Evolutionary conservation across 2,888 invertebrate genomes (phyloP).

Genomic region (Macrosoma leucophasiata): DNA sequence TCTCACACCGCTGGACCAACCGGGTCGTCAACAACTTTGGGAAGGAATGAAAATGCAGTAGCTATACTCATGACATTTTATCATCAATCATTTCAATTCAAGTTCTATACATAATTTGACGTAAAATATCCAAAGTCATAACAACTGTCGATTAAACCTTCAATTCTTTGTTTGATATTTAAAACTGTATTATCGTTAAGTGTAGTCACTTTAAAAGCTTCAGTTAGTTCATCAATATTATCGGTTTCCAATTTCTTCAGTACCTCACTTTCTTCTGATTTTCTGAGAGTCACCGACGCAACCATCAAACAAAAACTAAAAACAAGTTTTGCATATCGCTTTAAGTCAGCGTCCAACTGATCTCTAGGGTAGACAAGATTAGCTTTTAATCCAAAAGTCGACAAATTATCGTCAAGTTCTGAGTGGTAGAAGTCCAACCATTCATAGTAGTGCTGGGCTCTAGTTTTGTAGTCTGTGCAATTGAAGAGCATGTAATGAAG

Average conservation of each 20-base stretch:
- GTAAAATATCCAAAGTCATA: slow-evolving; percentile 23
- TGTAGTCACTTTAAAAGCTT: no score
- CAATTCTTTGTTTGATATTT: slow-evolving; percentile 23
- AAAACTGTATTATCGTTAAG: no score
- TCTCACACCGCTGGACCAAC: no score
- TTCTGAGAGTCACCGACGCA: slow-evolving; percentile 24
- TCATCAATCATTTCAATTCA: no score
- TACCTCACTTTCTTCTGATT: slow-evolving; percentile 27
- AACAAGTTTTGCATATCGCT: slow-evolving; percentile 27
- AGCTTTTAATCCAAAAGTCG: slow-evolving; percentile 28
- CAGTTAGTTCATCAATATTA: slow-evolving; percentile 6
- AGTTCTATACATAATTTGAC: no score
- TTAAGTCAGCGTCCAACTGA: slow-evolving; percentile 32
- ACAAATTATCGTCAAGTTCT: slow-evolving; percentile 29
- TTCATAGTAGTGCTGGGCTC: slow-evolving; percentile 27
- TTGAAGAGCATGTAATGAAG: slow-evolving; percentile 33
- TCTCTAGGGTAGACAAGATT: slow-evolving; percentile 30
- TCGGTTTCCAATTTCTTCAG: slow-evolving; percentile 15
- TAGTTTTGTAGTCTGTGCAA: slow-evolving; percentile 34
- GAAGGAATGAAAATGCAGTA: no score
- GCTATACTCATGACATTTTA: no score
- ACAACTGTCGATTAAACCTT: slow-evolving; percentile 25
- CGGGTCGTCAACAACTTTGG: no score
- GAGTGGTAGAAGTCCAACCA: slow-evolving; percentile 33
- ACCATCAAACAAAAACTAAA: slow-evolving; percentile 26